Base-by-base conservation (phyloP, 1,140 invertebrate genomes). In the Drosophila funebris region DNA sequence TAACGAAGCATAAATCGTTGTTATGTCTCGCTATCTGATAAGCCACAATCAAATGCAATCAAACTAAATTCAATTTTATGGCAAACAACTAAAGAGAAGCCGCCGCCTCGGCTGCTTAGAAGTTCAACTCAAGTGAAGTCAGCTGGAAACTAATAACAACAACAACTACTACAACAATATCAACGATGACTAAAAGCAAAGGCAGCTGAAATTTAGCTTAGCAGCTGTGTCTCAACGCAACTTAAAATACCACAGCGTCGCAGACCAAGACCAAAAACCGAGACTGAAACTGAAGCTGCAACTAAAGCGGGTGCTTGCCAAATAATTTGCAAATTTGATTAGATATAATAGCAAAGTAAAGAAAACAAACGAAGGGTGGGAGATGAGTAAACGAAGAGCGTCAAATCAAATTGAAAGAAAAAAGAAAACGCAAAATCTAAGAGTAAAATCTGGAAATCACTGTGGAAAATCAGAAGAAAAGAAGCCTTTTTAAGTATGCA, bases 41-140 rank as follows among this genome's bases (percentile, higher is more conserved):
- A 88, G 83, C 83, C 78, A 88, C 83, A 88, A 88, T 88, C 83
- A 88, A 88, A 88, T 83, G 83, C 83, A 83, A 88, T 88, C 83
- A 88, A 88, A 89, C 78, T 79, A 79, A 88, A 88, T 79, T 88
- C 83, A 87, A 82, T 78, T 78, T 78, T 83, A 87, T 88, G 75
- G 67, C 44, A 33, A 72, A 75, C 54, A 62, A 62, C 68, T 60
- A 61, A 70, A 66, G 69, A 76, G 44, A 63, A 68, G 68, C 52
- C 46, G 69, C 72, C 64, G 39, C 33, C 54, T 22, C 53, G 31
- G 43, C 39, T 76, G 48, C 52, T 67, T 58, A 74, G 71, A 69
- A 74, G 24, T 46, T 68, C 81, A 81, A 77, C 58, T 78, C 78
- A 78, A 75, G 82, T 81, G 70, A 75, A 87, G 62, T 82, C 70